Percentiles rank a stretch among this genome's conserved stretches.
Conservation (phyloP, 2,113 vertebrate genomes). For the Semicossyphus pulcher region DNA sequence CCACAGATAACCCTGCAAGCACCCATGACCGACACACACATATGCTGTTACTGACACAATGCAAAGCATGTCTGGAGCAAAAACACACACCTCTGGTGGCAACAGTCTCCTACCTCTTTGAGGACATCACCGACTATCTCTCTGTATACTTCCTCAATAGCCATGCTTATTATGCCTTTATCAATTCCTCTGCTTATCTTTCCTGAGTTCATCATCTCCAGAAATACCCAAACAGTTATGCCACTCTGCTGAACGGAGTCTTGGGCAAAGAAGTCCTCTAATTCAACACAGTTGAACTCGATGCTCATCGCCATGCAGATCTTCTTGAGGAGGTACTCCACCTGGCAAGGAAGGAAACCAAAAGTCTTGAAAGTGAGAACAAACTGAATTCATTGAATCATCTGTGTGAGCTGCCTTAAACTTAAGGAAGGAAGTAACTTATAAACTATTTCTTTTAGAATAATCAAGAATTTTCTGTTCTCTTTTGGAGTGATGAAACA, state of each 20-base stretch:
- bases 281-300: conserved; percentile 89
- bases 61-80: neutral
- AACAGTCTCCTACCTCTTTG: conserved; percentile 87
- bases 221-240: conserved; percentile 92
- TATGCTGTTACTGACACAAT: conserved; percentile 12
- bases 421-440: no score
- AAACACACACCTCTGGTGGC: neutral
- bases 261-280: conserved; percentile 91
- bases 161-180: conserved; percentile 89
- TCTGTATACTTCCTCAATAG: conserved; percentile 93
- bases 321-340: conserved; percentile 96
- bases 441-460: no score
- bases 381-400: neutral
- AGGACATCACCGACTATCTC: conserved; percentile 94
- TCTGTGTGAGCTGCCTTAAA: no score
- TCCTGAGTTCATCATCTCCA: conserved; percentile 93
- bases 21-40: conserved; percentile 20
- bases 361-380: neutral
- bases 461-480: no score
- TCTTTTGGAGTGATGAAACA: no score
- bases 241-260: conserved; percentile 85
- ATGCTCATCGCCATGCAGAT: conserved; percentile 89
- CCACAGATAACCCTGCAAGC: conserved; percentile 93
- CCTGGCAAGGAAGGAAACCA: conserved; percentile 76
- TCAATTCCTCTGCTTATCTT: conserved; percentile 87